Base-by-base conservation (phyloP, 2,113 vertebrate genomes). In the Gasterosteus aculeatus region DNA sequence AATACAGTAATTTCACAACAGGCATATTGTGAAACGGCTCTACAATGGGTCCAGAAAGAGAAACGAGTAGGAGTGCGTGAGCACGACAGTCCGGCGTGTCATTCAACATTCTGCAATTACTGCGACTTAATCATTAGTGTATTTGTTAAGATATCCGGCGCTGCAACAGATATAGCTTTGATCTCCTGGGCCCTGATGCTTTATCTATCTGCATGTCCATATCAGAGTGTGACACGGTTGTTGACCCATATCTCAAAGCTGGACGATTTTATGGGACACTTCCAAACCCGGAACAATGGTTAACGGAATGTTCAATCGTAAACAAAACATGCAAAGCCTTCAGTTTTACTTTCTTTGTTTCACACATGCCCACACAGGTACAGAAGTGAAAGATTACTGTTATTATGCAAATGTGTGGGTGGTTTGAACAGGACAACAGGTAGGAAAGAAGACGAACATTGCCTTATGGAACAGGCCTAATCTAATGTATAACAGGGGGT, bases 361-460 rank as follows among this genome's bases (percentile, higher is more conserved):
- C 51, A 66, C 54, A 77, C 51, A 76, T 54, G 77, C 7, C 82
- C 61, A 65, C 39, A 35, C 22, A 54, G 22, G 56, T 44, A 57
- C n/a, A 42, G 38, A 66, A 44, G 31, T 65, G 16, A 83, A 84
- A 53, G 42, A 77, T 82, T 66, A 54, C 68, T 77, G 77, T 84
- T 59, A 81, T 87, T 71, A 75, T 63, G 26, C 38, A 85, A 88
- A 79, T 79, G 6, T 63, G 26, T 38, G 78, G 41, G 77, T 83
- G 61, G 59, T 78, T 74, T 74, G 69, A 81, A 61, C 44, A 77
- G 47, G 38, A 71, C 10, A 4, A 70, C 42, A 75, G 35, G 44
- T 38, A 31, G 58, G n/a, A 72, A 51, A 81, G 74, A 71, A 69
- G 47, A 70, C 19, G 38, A 61, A 42, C 58, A 69, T 47, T 39